Evolutionary conservation across 2,888 invertebrate species (phyloP).

Genomic region (Noctua janthe): DNA sequence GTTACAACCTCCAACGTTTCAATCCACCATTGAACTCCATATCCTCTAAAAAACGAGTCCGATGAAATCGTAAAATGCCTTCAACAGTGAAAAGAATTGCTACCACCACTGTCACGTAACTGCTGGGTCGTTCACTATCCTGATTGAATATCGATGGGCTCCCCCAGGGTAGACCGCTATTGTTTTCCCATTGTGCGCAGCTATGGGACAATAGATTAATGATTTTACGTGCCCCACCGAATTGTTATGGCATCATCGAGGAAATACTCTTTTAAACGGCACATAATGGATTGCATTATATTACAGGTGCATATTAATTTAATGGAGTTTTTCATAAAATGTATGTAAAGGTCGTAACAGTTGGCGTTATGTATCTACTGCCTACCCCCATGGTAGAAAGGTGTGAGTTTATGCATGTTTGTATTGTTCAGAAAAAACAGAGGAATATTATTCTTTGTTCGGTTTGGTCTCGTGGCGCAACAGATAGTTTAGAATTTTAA

Average conservation of each 20-base stretch:
- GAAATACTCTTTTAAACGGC: conserved; percentile 47
- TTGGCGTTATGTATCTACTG: not conserved
- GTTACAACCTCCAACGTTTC: not conserved
- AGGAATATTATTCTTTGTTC: not conserved
- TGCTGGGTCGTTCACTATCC: conserved; percentile 65
- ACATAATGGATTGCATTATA: conserved; percentile 11
- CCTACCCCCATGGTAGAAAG: not conserved
- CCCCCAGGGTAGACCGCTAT: conserved; percentile 63
- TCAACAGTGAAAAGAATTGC: conserved; percentile 63
- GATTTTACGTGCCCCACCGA: conserved; percentile 57
- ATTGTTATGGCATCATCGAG: conserved; percentile 58
- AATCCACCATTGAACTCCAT: conserved; percentile 31
- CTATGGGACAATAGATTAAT: conserved; percentile 66
- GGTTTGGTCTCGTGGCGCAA: not conserved
- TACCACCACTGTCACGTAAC: conserved; percentile 56
- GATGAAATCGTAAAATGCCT: conserved; percentile 60
- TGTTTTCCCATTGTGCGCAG: conserved; percentile 65
- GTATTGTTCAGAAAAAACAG: not conserved
- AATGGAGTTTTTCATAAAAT: not conserved
- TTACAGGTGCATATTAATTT: not conserved
- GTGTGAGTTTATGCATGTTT: not conserved
- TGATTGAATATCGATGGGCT: conserved; percentile 69
- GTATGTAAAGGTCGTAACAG: not conserved
- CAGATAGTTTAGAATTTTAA: conserved; percentile 24
- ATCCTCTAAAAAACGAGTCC: conserved; percentile 42